Evolutionary conservation across 2,888 invertebrate species (phyloP).

Genomic region (Argyra leucocephala): DNA sequence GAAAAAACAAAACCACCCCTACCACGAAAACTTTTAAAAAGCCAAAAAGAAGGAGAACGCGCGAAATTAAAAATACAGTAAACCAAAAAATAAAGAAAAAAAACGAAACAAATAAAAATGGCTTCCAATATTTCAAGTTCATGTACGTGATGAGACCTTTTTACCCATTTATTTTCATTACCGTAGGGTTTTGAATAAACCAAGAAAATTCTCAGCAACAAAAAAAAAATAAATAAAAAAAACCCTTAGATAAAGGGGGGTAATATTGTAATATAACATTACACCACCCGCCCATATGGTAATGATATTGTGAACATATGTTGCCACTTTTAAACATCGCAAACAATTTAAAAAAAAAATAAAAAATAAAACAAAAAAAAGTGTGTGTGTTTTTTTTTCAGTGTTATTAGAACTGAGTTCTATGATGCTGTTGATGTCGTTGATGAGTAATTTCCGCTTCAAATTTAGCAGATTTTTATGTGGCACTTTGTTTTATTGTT

Average conservation of each 20-base stretch:
- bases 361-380: not conserved
- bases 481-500: too few species aligned
- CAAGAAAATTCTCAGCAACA: not conserved
- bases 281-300: conserved; percentile 6
- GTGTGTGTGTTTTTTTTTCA: too few species aligned
- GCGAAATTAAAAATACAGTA: conserved; percentile 2
- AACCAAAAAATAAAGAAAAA: too few species aligned
- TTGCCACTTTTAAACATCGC: not conserved
- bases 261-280: not conserved
- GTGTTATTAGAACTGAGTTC: too few species aligned
- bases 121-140: not conserved
- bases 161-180: not conserved
- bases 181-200: not conserved
- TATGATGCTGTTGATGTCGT: too few species aligned
- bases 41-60: not conserved
- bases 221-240: not conserved
- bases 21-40: not conserved
- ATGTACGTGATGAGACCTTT: not conserved
- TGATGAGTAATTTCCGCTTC: too few species aligned
- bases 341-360: not conserved
- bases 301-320: not conserved
- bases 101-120: not conserved
- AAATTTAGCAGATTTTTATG: too few species aligned
- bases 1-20: not conserved
- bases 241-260: not conserved